Base-by-base conservation (phyloP, 2,888 invertebrate genomes). In the Standfussiana lucernea region DNA sequence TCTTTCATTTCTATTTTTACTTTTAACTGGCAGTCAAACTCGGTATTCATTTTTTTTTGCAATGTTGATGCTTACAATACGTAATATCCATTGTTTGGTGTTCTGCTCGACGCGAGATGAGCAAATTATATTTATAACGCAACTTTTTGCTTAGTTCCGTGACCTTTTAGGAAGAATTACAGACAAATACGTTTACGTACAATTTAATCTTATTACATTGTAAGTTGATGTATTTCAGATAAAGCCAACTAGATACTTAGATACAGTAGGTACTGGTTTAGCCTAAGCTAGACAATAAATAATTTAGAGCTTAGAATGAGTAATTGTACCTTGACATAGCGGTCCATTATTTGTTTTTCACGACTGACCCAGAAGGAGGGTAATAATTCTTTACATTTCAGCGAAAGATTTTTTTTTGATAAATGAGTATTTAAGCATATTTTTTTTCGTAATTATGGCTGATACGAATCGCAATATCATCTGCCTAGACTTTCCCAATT, bases 111-210 rank as follows among this genome's bases (percentile, higher is more conserved):
- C 69, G 24, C 62, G 15, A 72, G 47, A 72, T 81, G 45, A 45
- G 37, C 62, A 74, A 73, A 82, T 70, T 56, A 61, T 61, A 61
- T 61, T n/a, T 67, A 45, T 47, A 79, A 56, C 45, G 53, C 45
- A 73, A 56, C 21, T 82, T 83, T 83, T 83, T 83, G 71, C 59
- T 56, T 15, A 59, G 40, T 61, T 62, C 6, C 65, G 68, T 77
- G 82, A 85, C 77, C 82, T 83, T 69, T 74, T 24, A 67, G 42
- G 75, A 37, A 65, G 10, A 70, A 77, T 66, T 42, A 32, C n/a
- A 61, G 45, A 64, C 50, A 72, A 72, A 81, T 85, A 67, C 61
- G 42, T 65, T 74, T 67, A 53, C 35, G 50, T 80, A 66, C 6
- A 70, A 47, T 70, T 77, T 35, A 1, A 45, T 70, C 28, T 77